phyloP scores from a whole-genome alignment of 2,113 vertebrate species.

The Macquaria australasica region DNA sequence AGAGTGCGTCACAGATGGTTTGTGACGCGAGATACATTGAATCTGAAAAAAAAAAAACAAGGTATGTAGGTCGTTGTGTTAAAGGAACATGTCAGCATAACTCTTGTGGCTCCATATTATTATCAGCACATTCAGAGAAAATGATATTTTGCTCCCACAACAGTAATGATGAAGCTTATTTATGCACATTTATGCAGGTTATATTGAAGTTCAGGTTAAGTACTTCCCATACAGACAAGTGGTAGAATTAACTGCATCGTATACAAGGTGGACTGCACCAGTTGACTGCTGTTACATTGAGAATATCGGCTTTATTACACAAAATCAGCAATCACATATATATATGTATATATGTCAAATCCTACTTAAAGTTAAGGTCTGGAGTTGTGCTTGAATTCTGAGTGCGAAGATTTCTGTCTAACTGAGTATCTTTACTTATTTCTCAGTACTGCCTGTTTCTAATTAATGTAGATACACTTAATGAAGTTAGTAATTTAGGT shows the following conservation, averaged over 20 bases:
- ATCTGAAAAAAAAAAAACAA: neutral
- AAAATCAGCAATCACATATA: too few species aligned
- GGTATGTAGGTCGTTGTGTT: conserved; percentile 15
- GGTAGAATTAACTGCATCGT: too few species aligned
- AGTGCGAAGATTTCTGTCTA: too few species aligned
- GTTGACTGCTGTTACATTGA: too few species aligned
- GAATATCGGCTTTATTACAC: too few species aligned
- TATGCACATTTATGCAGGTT: neutral
- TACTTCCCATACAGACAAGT: too few species aligned
- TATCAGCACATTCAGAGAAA: neutral
- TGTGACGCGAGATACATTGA: neutral
- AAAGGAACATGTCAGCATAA: neutral
- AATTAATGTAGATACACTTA: neutral
- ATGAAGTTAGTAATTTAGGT: neutral
- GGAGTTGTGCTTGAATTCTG: neutral
- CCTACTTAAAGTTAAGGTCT: neutral
- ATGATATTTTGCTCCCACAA: neutral
- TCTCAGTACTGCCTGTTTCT: neutral
- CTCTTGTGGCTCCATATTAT: neutral
- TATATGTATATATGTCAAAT: too few species aligned
- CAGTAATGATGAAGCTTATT: neutral
- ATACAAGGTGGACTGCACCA: too few species aligned
- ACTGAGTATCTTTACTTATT: neutral
- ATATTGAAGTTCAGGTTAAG: neutral
- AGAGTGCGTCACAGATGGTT: neutral